phyloP scores from a whole-genome alignment of 2,888 invertebrate genomes.

The Lithophane socia region DNA sequence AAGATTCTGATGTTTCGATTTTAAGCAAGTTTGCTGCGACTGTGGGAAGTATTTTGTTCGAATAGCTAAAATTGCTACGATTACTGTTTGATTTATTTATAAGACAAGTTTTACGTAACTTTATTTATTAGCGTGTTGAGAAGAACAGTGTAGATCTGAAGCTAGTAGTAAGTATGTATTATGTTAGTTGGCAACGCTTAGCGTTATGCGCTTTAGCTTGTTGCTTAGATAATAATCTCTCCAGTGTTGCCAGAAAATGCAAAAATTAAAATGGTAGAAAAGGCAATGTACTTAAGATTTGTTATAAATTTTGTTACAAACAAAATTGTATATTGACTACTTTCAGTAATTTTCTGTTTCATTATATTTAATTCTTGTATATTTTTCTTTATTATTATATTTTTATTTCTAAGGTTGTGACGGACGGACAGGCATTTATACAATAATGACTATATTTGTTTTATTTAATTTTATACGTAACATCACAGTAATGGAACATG shows the following conservation, averaged over 20 bases:
- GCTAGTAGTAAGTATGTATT: conserved; percentile 58
- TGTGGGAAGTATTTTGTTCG: conserved; percentile 30
- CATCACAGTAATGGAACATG: conserved; percentile 18
- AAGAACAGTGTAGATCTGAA: conserved; percentile 65
- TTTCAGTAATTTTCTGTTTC: conserved; percentile 56
- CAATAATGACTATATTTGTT: conserved; percentile 33
- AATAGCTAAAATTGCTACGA: conserved; percentile 39
- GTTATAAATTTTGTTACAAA: conserved; percentile 70
- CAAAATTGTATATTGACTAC: conserved; percentile 57
- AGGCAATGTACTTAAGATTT: conserved; percentile 80
- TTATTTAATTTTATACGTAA: conserved; percentile 33
- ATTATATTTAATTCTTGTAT: conserved; percentile 65
- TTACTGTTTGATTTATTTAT: conserved; percentile 52
- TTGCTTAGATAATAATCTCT: conserved; percentile 61
- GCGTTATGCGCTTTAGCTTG: conserved; percentile 53
- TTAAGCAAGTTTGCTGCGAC: conserved; percentile 31
- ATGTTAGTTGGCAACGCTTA: conserved; percentile 48
- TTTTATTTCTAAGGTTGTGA: conserved; percentile 78
- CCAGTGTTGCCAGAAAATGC: conserved; percentile 65
- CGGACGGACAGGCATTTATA: conserved; percentile 70
- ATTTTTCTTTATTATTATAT: conserved; percentile 66
- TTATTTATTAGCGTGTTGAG: conserved; percentile 68
- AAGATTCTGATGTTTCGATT: conserved; percentile 28
- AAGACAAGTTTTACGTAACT: conserved; percentile 54
- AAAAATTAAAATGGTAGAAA: conserved; percentile 58